A percentile compares a stretch with the other conserved stretches of the same genome.
Conservation (phyloP, 2,113 vertebrate species). For the Sinocyclocheilus maitianheensis region DNA sequence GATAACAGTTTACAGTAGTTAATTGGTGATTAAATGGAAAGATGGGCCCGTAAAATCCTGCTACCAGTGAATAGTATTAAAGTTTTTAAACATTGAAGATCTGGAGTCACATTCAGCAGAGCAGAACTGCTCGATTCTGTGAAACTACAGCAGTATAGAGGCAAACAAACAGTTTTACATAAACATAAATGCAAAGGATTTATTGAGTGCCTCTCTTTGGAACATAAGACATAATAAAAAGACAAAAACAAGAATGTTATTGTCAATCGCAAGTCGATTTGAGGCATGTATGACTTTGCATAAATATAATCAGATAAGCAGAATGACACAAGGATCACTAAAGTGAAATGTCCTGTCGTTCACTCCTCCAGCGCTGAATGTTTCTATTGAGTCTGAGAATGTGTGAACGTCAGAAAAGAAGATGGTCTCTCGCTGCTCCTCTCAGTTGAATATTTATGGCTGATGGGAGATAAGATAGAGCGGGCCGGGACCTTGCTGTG, state of each 20-base stretch:
- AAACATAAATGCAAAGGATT: background rate
- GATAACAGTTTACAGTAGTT: conserved; percentile 82
- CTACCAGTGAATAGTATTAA: conserved; percentile 71
- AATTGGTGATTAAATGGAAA: conserved; percentile 82
- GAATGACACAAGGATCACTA: background rate
- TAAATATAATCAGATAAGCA: background rate
- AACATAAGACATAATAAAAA: background rate
- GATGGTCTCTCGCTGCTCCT: conserved; percentile 44
- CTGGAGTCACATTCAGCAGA: background rate
- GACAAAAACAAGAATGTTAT: background rate
- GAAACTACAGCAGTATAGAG: background rate
- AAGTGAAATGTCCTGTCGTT: background rate
- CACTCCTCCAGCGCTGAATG: background rate
- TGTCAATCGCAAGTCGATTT: background rate
- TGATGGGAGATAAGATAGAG: conserved; percentile 82
- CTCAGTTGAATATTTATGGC: conserved; percentile 79
- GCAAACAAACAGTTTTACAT: background rate
- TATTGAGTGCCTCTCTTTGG: background rate
- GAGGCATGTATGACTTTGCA: background rate
- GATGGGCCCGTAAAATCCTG: conserved; percentile 75
- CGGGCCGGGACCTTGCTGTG: conserved; percentile 70
- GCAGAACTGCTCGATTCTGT: background rate
- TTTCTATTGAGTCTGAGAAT: conserved; percentile 1
- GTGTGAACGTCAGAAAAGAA: conserved; percentile 30
- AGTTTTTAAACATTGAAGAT: conserved; percentile 32